A percentile compares a stretch with the other conserved stretches of the same genome.
phyloP scores from a whole-genome alignment of 2,888 invertebrate species.

The Globia sparganii region DNA sequence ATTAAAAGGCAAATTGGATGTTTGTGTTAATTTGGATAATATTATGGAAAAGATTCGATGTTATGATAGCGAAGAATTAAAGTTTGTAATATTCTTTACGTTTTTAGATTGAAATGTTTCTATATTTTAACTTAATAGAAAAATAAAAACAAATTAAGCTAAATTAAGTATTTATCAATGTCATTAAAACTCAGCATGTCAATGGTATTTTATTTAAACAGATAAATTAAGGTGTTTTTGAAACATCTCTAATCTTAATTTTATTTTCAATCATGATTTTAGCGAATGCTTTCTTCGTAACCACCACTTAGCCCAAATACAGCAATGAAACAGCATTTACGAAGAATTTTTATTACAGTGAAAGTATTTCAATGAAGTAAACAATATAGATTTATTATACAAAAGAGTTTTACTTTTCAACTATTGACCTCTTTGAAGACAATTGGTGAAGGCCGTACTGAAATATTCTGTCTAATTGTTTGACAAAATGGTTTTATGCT shows the following conservation, averaged over 20 bases:
- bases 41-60: slow-evolving; percentile 11
- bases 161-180: too few species aligned
- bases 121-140: background rate
- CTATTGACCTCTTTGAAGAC: slow-evolving; percentile 7
- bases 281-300: slow-evolving; percentile 12
- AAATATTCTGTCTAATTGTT: background rate
- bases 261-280: slow-evolving; percentile 18
- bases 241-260: background rate
- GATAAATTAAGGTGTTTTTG: background rate
- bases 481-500: background rate
- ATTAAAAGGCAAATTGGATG: slow-evolving; percentile 32
- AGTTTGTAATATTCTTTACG: background rate
- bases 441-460: background rate
- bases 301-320: slow-evolving; percentile 37
- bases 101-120: background rate
- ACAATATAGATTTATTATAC: slow-evolving; percentile 56
- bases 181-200: background rate
- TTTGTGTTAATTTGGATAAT: slow-evolving; percentile 34
- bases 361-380: slow-evolving; percentile 56
- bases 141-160: background rate
- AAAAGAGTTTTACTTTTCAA: slow-evolving; percentile 38
- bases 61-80: slow-evolving; percentile 33
- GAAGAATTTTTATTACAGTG: slow-evolving; percentile 44
- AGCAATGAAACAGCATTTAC: slow-evolving; percentile 47
- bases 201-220: background rate